Evolutionary conservation across 64 coral and sea anemone genomes (phyloP).

Genomic region (Montipora efflorescens): DNA sequence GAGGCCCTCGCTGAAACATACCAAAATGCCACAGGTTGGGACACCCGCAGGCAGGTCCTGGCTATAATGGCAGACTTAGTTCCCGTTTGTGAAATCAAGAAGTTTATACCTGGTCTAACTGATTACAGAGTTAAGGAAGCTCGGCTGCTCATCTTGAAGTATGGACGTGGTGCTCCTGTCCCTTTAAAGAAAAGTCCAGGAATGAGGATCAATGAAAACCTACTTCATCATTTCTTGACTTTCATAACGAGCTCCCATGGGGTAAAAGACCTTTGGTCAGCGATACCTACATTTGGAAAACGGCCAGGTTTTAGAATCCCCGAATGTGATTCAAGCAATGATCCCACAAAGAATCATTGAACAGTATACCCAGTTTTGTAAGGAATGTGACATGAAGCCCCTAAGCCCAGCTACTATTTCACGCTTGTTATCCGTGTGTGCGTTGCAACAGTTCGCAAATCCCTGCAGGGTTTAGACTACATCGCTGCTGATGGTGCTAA

Average conservation of each 20-base stretch:
- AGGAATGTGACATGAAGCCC: slow-evolving; percentile 1
- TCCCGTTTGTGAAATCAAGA: slow-evolving; percentile 20
- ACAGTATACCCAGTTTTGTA: slow-evolving; percentile 30
- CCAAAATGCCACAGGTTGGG: slow-evolving; percentile 48
- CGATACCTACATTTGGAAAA: slow-evolving; percentile 1
- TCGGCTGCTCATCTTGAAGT: neutral
- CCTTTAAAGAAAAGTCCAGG: slow-evolving; percentile 35
- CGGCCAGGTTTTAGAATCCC: slow-evolving; percentile 22
- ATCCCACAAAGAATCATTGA: slow-evolving; percentile 11
- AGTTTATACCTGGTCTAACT: slow-evolving; percentile 52
- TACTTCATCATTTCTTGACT: slow-evolving; percentile 50
- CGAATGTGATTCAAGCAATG: slow-evolving; percentile 19
- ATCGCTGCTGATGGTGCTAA: slow-evolving; percentile 27
- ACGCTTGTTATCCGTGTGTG: neutral
- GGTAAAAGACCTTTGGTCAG: slow-evolving; percentile 39
- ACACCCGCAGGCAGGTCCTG: slow-evolving; percentile 48
- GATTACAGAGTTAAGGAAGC: slow-evolving; percentile 44
- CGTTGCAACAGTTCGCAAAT: slow-evolving; percentile 21
- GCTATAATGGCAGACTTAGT: slow-evolving; percentile 52
- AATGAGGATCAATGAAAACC: slow-evolving; percentile 21
- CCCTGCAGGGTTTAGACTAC: slow-evolving; percentile 35
- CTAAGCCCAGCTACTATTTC: neutral
- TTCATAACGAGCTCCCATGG: slow-evolving; percentile 54
- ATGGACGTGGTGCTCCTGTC: slow-evolving; percentile 36
- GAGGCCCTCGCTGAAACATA: slow-evolving; percentile 48